Percentiles rank a stretch among this genome's conserved stretches.
Conservation (phyloP, 2,113 vertebrate species). For the Pelobates fuscus region DNA sequence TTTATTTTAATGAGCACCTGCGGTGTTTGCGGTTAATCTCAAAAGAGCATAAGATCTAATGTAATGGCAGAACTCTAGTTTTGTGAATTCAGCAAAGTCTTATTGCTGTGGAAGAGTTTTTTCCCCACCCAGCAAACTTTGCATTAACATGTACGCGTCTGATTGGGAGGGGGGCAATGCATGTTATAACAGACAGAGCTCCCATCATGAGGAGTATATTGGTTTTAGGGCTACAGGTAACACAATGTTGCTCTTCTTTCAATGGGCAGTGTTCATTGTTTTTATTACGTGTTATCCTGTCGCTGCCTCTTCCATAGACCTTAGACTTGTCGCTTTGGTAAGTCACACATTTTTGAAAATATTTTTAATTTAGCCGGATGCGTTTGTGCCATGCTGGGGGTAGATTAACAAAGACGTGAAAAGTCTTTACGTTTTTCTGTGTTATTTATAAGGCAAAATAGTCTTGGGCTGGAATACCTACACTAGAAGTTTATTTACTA, state of each 20-base stretch:
- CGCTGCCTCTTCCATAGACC: background rate
- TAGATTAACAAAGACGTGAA: no score
- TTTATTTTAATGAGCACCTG: no score
- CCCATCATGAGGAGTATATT: background rate
- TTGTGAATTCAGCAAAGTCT: no score
- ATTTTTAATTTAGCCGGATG: background rate
- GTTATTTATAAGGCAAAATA: no score
- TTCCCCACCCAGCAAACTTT: no score
- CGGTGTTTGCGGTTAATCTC: no score
- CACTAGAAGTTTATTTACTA: no score
- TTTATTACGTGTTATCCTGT: background rate
- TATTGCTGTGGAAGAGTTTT: no score
- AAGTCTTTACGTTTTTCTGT: no score
- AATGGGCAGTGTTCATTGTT: background rate
- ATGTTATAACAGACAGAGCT: background rate
- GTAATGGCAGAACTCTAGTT: no score
- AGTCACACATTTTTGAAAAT: background rate
- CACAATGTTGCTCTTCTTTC: background rate
- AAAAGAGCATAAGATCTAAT: no score
- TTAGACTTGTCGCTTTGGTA: conserved; percentile 11
- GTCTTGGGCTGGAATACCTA: no score
- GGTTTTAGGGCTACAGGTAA: background rate
- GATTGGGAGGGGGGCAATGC: background rate
- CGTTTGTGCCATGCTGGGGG: background rate
- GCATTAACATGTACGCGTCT: background rate